Percentiles rank a stretch among this genome's conserved stretches.
These are phyloP conservation scores for Notodonta dromedarius DNA, from an alignment of 2,888 invertebrate genomes.

Conservation along the genomic window DNA sequence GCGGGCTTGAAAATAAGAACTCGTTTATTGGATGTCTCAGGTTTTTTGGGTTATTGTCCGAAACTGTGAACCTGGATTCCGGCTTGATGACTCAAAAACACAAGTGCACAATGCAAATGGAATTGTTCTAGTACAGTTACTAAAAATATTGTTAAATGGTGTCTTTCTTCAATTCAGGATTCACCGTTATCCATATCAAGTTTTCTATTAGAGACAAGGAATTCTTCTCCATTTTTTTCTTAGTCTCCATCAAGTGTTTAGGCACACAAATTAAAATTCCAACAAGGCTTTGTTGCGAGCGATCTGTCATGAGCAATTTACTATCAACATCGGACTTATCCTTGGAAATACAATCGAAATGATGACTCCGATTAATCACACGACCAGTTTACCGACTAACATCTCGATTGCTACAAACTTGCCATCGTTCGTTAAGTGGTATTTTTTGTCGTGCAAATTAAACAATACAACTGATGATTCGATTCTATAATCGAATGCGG, in stretches of 20 bases:
- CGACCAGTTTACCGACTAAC: slow-evolving; percentile 25
- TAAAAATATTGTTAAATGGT: neutral
- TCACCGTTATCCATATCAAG: neutral
- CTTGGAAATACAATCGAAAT: slow-evolving; percentile 29
- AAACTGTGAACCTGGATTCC: slow-evolving; percentile 25
- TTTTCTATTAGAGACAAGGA: neutral
- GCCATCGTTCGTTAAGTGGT: slow-evolving; percentile 25
- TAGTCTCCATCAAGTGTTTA: slow-evolving; percentile 37
- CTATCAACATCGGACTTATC: slow-evolving; percentile 40
- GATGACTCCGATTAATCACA: slow-evolving; percentile 39
- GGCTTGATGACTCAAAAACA: slow-evolving; percentile 17
- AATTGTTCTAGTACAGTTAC: neutral
- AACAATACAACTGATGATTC: slow-evolving; percentile 28
- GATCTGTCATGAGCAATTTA: slow-evolving; percentile 45
- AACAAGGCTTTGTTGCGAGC: slow-evolving; percentile 39
- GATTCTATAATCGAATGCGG: slow-evolving; percentile 50
- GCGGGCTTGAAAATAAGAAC: slow-evolving; percentile 62
- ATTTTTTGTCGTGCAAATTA: slow-evolving; percentile 30
- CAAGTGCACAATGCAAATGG: slow-evolving; percentile 15
- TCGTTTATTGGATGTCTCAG: slow-evolving; percentile 55
- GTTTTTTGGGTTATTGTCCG: slow-evolving; percentile 36
- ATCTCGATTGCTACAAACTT: slow-evolving; percentile 8
- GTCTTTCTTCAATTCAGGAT: neutral
- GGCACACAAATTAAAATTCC: slow-evolving; percentile 45
- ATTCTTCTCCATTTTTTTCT: neutral